These are phyloP conservation scores for Lymantria monacha DNA, from an alignment of 2,888 invertebrate species.

Conservation along the genomic window DNA sequence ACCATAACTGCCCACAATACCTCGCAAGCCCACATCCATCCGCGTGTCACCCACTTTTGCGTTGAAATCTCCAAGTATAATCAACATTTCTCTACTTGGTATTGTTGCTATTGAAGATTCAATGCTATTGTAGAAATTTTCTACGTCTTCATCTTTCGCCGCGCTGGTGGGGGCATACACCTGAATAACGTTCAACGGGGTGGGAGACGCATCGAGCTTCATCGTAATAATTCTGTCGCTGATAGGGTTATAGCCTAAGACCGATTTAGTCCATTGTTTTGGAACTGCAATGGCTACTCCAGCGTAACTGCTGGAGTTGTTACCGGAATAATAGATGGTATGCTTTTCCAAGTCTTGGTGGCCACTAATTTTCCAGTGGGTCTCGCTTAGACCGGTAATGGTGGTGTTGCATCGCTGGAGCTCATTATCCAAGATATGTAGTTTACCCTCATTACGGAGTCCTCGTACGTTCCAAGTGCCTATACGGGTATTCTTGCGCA, in stretches of 20 bases:
- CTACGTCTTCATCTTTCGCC: no score
- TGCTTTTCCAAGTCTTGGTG: no score
- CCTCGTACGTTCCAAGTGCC: background rate
- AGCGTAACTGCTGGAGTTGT: slow-evolving; percentile 2
- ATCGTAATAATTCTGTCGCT: background rate
- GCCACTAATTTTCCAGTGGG: slow-evolving; percentile 15
- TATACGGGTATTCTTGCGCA: background rate
- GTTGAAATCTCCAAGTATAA: no score
- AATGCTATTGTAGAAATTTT: no score
- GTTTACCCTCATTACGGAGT: background rate
- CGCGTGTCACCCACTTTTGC: background rate
- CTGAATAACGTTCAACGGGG: background rate
- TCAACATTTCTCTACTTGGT: no score
- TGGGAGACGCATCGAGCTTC: background rate
- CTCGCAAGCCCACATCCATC: background rate
- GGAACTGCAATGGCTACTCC: slow-evolving; percentile 9
- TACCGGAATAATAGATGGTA: no score
- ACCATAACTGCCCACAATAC: background rate
- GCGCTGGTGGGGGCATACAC: background rate
- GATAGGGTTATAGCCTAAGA: slow-evolving; percentile 9
- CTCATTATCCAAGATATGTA: background rate
- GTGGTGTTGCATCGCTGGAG: background rate
- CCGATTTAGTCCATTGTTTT: background rate
- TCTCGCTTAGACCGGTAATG: slow-evolving; percentile 8
- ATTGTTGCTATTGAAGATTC: no score